Conservation (phyloP, 2,888 invertebrate species). For the Conomelus anceps region DNA sequence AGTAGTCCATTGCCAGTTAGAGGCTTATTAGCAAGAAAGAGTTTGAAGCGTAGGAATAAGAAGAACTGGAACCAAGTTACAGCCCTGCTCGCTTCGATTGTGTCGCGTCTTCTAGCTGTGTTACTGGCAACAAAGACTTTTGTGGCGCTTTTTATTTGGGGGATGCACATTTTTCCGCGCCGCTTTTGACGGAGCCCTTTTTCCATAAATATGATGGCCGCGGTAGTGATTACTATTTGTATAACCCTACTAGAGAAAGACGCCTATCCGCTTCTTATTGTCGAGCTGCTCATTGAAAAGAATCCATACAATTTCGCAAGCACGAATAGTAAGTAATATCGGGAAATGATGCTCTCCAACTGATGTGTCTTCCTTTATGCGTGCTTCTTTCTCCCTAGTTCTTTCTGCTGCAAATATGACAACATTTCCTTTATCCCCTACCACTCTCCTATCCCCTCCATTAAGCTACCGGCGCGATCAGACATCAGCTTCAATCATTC, state of each 20-base stretch:
- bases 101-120: not conserved
- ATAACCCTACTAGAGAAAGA: not conserved
- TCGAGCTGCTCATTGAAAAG: slow-evolving; percentile 7
- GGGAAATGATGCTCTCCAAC: not conserved
- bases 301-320: slow-evolving; percentile 5
- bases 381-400: not conserved
- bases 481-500: not conserved
- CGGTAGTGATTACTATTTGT: not conserved
- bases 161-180: not conserved
- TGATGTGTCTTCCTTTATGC: not conserved
- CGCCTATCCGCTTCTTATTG: slow-evolving; percentile 1
- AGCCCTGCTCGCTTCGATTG: not conserved
- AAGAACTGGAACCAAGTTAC: not conserved
- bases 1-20: not conserved
- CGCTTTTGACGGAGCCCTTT: not conserved
- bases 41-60: not conserved
- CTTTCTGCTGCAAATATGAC: not conserved
- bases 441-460: not conserved
- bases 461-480: not conserved
- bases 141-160: not conserved
- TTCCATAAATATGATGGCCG: not conserved
- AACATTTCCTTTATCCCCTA: not conserved
- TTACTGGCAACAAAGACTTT: not conserved
- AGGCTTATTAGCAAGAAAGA: not conserved
- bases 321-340: not conserved